These are phyloP conservation scores for Clytia hemisphaerica DNA, from an alignment of 30 jellyfish, hydroid and myxozoan species.

Conservation along the genomic window DNA sequence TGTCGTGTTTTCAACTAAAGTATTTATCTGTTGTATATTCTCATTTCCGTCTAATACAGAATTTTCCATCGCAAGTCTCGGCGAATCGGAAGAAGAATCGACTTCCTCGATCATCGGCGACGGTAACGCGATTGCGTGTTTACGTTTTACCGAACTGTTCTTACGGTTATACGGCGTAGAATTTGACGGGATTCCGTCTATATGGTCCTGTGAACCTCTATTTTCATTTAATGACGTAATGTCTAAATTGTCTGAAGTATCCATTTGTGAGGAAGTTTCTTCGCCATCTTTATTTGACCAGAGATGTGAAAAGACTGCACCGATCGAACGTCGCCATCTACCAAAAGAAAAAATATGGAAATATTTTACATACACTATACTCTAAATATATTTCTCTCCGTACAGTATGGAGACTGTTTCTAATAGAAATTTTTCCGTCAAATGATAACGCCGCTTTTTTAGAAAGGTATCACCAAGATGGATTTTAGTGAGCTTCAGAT, in stretches of 20 bases:
- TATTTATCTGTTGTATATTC: neutral
- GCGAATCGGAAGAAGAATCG: too few species aligned
- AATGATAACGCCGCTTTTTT: too few species aligned
- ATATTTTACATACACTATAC: too few species aligned
- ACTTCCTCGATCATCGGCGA: neutral
- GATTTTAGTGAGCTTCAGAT: too few species aligned
- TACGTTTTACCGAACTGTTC: constrained; percentile 14
- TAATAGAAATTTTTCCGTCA: too few species aligned
- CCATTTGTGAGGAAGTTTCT: neutral
- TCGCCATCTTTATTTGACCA: constrained; percentile 79
- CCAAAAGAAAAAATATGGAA: neutral
- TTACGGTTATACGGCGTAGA: constrained; percentile 1
- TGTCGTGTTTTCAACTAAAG: neutral
- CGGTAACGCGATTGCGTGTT: neutral
- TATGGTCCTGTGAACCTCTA: neutral
- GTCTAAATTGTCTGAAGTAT: neutral
- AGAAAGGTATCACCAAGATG: too few species aligned
- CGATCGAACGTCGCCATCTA: constrained; percentile 84
- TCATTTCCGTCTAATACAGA: constrained; percentile 9
- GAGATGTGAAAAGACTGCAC: constrained; percentile 79
- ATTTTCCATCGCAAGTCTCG: too few species aligned
- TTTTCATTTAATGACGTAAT: neutral
- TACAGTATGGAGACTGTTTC: too few species aligned
- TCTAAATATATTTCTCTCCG: too few species aligned
- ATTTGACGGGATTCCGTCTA: neutral